These are phyloP conservation scores for Drosophila planitibia DNA, from an alignment of 2,888 invertebrate species.

Conservation along the genomic window DNA sequence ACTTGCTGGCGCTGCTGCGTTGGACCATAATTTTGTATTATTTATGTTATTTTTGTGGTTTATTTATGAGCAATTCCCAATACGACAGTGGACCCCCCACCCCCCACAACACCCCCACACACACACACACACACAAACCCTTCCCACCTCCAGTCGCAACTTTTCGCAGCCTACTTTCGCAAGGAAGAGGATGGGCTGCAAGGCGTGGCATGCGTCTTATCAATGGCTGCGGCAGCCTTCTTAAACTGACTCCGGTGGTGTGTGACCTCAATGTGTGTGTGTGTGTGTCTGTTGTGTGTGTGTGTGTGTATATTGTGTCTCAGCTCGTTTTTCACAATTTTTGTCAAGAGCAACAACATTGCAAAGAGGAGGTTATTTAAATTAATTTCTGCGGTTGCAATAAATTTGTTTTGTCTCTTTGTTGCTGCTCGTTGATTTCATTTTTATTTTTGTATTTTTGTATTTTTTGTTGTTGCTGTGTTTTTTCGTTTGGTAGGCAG, in stretches of 20 bases:
- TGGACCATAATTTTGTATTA: constrained; percentile 66
- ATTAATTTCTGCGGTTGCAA: constrained; percentile 77
- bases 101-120: neutral
- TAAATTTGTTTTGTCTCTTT: constrained; percentile 65
- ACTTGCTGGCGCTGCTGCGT: constrained; percentile 34
- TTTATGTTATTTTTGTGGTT: constrained; percentile 70
- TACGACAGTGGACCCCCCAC: constrained; percentile 7
- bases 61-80: constrained; percentile 71
- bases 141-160: constrained; percentile 18
- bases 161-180: constrained; percentile 31
- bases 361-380: constrained; percentile 74
- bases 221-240: constrained; percentile 24
- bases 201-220: constrained; percentile 22
- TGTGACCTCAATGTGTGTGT: constrained; percentile 11
- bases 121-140: neutral
- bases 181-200: neutral
- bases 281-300: constrained; percentile 10
- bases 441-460: neutral
- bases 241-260: constrained; percentile 8
- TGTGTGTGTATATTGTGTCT: constrained; percentile 14
- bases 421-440: constrained; percentile 22
- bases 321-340: constrained; percentile 55
- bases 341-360: constrained; percentile 53
- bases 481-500: constrained; percentile 34
- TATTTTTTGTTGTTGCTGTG: neutral